Conservation (phyloP, 2,888 invertebrate genomes). For the Neuroscelio doddi region DNA sequence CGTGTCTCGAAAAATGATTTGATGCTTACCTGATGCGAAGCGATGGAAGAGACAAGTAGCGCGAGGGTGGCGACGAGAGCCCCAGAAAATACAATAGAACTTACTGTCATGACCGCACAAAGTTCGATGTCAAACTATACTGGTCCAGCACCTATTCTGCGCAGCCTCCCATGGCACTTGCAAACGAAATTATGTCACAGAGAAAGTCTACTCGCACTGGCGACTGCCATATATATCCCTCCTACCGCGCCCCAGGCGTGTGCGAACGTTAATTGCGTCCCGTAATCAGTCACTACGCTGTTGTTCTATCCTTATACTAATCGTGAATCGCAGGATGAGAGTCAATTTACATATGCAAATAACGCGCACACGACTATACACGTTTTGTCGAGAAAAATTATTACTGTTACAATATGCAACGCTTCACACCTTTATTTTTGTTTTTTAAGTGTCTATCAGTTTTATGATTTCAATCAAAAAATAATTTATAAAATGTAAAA, state of each 20-base stretch:
- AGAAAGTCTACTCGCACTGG: conserved; percentile 57
- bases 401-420: too few relatives aligned
- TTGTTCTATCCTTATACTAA: conserved; percentile 36
- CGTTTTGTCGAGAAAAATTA: too few relatives aligned
- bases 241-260: conserved; percentile 39
- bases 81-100: conserved; percentile 46
- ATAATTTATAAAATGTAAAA: too few relatives aligned
- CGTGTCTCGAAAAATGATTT: conserved; percentile 4
- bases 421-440: too few relatives aligned
- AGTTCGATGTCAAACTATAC: conserved; percentile 65
- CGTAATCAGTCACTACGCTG: conserved; percentile 39
- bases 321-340: conserved; percentile 32
- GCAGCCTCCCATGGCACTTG: conserved; percentile 51
- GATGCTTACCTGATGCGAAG: conserved; percentile 54
- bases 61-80: conserved; percentile 48
- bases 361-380: background rate
- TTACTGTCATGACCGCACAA: conserved; percentile 62
- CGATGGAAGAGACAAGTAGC: conserved; percentile 35
- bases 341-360: conserved; percentile 40
- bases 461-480: too few relatives aligned
- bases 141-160: conserved; percentile 60
- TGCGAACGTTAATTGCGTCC: conserved; percentile 49
- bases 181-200: conserved; percentile 65
- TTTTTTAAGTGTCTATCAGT: too few relatives aligned
- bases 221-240: conserved; percentile 47